phyloP scores from a whole-genome alignment of 2,888 invertebrate species.

The Agapostemon virescens region DNA sequence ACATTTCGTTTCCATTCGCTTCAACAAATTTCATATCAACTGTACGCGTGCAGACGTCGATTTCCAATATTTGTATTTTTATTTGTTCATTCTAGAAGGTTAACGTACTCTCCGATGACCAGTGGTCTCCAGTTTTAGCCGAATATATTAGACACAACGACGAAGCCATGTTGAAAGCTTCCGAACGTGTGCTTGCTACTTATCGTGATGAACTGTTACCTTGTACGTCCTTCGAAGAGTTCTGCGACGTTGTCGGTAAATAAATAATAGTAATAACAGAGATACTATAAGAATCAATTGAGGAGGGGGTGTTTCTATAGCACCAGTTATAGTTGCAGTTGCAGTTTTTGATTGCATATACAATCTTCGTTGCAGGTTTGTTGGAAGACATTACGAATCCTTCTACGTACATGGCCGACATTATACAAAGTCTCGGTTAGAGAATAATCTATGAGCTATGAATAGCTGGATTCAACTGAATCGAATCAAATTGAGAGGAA shows the following conservation, averaged over 20 bases:
- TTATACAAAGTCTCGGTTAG: conserved; percentile 80
- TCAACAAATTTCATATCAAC: too few species aligned
- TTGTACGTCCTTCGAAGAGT: conserved; percentile 94
- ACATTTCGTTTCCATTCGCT: not conserved
- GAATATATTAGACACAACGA: conserved; percentile 97
- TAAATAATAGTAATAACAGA: conserved; percentile 35
- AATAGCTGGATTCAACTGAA: not conserved
- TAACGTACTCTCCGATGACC: conserved; percentile 86
- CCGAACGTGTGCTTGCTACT: conserved; percentile 89
- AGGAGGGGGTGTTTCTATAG: too few species aligned
- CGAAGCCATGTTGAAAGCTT: conserved; percentile 92
- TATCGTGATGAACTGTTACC: conserved; percentile 95
- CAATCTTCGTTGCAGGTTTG: conserved; percentile 81
- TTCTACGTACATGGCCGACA: conserved; percentile 83
- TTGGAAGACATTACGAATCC: conserved; percentile 86
- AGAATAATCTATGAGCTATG: conserved; percentile 2
- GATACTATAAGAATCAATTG: not conserved
- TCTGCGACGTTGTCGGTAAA: conserved; percentile 94
- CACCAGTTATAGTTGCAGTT: too few species aligned
- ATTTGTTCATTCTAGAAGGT: conserved; percentile 82
- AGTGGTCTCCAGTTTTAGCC: conserved; percentile 94
- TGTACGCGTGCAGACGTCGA: not conserved
- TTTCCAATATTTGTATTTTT: not conserved
- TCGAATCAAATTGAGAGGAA: not conserved
- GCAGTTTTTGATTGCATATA: not conserved